Conservation (phyloP, 2,888 invertebrate species). For the Stomorhina lunata region DNA sequence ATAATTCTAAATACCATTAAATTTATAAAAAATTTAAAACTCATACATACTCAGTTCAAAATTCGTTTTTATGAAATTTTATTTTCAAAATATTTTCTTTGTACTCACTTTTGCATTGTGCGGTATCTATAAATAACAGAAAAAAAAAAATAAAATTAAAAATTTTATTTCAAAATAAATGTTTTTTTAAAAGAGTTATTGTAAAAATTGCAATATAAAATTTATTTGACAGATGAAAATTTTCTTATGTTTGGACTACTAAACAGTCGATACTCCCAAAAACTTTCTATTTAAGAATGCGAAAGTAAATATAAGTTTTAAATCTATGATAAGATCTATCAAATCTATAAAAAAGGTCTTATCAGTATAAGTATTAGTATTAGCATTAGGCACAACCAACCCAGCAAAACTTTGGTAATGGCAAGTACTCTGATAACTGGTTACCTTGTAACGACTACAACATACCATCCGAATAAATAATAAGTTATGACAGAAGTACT, state of each 20-base stretch:
- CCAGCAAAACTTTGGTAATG: no score
- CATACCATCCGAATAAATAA: no score
- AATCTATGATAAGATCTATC: no score
- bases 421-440: no score
- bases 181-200: not conserved
- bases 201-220: not conserved
- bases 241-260: not conserved
- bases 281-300: no score
- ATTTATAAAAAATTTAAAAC: not conserved
- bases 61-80: not conserved
- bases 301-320: no score
- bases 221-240: not conserved
- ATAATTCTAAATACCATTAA: not conserved
- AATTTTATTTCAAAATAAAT: not conserved
- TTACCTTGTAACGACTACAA: no score
- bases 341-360: no score
- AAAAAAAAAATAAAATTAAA: not conserved
- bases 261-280: no score
- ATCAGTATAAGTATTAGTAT: no score
- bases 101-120: conserved; percentile 41
- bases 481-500: no score
- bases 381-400: no score
- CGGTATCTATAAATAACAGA: conserved; percentile 33
- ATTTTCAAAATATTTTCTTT: not conserved
- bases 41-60: not conserved